Evolutionary conservation across 2,797 vertebrate species (phyloP), one percentile per base, ranked within the genome.

Genomic region (Amazonetta brasiliensis): DNA sequence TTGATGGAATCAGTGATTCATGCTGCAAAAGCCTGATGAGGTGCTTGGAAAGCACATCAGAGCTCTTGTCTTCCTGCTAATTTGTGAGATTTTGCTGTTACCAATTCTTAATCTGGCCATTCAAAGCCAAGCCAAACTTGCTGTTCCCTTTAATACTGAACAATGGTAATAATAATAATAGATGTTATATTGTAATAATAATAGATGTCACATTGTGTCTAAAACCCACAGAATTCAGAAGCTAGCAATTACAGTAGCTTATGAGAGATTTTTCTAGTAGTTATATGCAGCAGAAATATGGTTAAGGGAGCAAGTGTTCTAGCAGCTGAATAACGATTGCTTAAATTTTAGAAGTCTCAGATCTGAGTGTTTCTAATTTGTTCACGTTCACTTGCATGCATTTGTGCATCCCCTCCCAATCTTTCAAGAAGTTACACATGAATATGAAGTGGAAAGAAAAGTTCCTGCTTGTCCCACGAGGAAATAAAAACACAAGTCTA

Each of bases 381-480:
- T 74, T 94, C 56, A 54, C 71, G 67, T 18, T 92, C 79, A 9
- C 28, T 80, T 92, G 68, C 12, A 41, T 64, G 56, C 75, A 72
- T 62, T 28, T 55, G 11, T 85, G 18, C 44, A 64, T 35, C 33
- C 26, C 15, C 41, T 64, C 44, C 54, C 35, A 75, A 92, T 64
- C 30, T 90, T 87, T 84, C 71, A 79, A 71, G 77, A 84, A 56
- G 31, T 1, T 37, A 50, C 11, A 16, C 7, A 79, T 85, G 44
- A 82, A 85, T 87, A 95, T 79, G 44, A 25, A 94, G 18, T 21
- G 44, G 18, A 80, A 88, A 87, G 43, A 80, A 84, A 85, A 87
- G 14, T 37, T 19, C 63, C 25, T 77, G 19, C 64, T 90, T 81
- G 71, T 77, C 55, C 64, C 35, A 55, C 7, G 48, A 79, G 60